A percentile compares a stretch with the other conserved stretches of the same genome.
Evolutionary conservation across 2,113 vertebrate species (phyloP).

Genomic region (Mixornis gularis): DNA sequence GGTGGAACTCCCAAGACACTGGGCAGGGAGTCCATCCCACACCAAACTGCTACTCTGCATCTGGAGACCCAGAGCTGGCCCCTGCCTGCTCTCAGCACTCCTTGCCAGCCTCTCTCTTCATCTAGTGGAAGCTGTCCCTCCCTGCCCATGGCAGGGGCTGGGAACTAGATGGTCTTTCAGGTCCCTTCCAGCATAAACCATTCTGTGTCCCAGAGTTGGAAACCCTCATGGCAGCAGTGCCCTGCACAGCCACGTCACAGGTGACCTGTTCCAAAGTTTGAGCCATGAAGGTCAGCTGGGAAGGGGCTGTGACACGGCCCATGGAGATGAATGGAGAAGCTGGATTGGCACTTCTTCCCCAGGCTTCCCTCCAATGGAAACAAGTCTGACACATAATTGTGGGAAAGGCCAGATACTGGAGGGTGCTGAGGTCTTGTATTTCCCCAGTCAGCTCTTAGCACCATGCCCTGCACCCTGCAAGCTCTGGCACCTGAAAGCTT

Average conservation of each 20-base stretch:
- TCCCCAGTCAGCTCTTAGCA: background rate
- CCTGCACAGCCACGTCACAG: background rate
- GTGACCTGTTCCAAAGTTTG: background rate
- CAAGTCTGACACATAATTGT: background rate
- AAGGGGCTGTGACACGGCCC: background rate
- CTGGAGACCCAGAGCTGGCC: background rate
- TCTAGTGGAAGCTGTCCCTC: background rate
- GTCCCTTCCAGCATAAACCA: background rate
- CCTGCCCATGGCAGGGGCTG: background rate
- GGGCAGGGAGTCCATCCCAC: background rate
- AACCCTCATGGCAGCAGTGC: background rate
- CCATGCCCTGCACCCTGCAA: background rate
- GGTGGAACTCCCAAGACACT: background rate
- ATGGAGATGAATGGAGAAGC: background rate
- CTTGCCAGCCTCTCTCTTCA: background rate
- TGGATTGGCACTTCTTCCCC: background rate
- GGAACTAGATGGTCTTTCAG: background rate
- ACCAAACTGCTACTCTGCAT: background rate
- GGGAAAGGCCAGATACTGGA: background rate
- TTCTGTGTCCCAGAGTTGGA: background rate
- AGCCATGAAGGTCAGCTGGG: fast-evolving
- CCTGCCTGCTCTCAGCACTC: background rate
- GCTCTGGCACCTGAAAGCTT: background rate
- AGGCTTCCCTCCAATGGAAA: background rate
- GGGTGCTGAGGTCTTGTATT: background rate